A percentile compares a stretch with the other conserved stretches of the same genome.
Conservation (phyloP, 2,797 vertebrate species). For the Chromobotia macracanthus region DNA sequence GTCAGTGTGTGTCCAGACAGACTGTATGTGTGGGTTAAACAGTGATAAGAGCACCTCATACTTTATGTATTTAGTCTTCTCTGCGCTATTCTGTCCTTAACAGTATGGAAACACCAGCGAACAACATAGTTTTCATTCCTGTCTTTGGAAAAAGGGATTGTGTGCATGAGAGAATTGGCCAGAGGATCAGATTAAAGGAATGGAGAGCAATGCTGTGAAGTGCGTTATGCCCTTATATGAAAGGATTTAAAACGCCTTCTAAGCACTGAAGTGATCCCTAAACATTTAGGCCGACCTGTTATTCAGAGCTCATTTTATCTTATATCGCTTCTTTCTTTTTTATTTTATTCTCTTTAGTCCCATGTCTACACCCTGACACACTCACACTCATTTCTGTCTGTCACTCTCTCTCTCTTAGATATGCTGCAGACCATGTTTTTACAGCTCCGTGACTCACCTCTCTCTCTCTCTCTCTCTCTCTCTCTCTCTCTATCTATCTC, state of each 20-base stretch:
- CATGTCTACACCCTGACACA: not conserved
- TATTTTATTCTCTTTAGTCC: not conserved
- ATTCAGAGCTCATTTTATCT: conserved; percentile 12
- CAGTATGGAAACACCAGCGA: not conserved
- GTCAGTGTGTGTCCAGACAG: not conserved
- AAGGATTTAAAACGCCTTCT: conserved; percentile 40
- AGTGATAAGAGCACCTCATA: conserved; percentile 1
- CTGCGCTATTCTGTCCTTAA: not conserved
- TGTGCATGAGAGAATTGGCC: conserved; percentile 17
- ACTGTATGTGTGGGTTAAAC: not conserved
- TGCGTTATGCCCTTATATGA: conserved; percentile 37
- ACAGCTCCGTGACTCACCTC: not conserved
- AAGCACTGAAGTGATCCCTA: conserved; percentile 14
- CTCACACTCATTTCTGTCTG: not conserved
- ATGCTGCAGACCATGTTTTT: not conserved
- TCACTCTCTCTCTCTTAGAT: conserved; percentile 7
- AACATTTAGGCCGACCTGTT: conserved; percentile 14
- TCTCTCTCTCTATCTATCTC: not conserved
- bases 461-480: not conserved
- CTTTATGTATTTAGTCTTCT: conserved; percentile 27
- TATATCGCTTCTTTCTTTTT: conserved; percentile 11
- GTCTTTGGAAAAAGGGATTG: conserved; percentile 24
- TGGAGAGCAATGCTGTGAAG: conserved; percentile 16
- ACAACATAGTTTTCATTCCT: conserved; percentile 34
- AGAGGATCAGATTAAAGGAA: conserved; percentile 46